These are phyloP conservation scores for Aphelenchoides fujianensis DNA, from an alignment of 1,140 invertebrate genomes.

Conservation along the genomic window DNA sequence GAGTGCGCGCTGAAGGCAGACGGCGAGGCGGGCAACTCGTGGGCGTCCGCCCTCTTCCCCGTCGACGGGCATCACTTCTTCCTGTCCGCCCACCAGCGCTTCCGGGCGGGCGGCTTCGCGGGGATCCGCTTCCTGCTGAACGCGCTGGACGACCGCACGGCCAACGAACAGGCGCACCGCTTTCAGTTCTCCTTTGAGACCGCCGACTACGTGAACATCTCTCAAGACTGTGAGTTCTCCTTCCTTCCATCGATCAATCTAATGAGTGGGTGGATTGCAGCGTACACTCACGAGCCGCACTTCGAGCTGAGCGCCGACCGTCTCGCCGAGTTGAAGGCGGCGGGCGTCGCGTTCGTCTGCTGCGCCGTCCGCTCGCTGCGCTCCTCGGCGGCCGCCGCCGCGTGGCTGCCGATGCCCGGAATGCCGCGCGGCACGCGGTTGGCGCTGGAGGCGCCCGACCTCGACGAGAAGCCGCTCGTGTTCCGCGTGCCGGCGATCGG, in stretches of 20 bases:
- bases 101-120: no score
- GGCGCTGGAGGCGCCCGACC: neutral
- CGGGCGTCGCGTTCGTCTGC: neutral
- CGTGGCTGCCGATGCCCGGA: neutral
- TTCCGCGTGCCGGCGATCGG: neutral
- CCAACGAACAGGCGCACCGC: no score
- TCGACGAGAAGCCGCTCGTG: neutral
- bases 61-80: no score
- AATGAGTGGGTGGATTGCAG: neutral
- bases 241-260: neutral
- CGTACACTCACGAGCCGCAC: neutral
- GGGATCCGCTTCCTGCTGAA: no score
- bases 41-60: no score
- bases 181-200: neutral
- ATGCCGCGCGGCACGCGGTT: neutral
- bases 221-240: neutral
- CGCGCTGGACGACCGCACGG: no score
- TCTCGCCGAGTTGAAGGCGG: neutral
- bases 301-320: neutral
- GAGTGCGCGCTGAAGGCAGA: no score
- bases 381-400: neutral
- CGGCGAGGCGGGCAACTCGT: no score
- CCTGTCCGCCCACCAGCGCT: no score
- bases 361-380: neutral
- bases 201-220: neutral